These are phyloP conservation scores for Drosophila mulleri DNA, from an alignment of 2,888 invertebrate genomes.

Conservation along the genomic window DNA sequence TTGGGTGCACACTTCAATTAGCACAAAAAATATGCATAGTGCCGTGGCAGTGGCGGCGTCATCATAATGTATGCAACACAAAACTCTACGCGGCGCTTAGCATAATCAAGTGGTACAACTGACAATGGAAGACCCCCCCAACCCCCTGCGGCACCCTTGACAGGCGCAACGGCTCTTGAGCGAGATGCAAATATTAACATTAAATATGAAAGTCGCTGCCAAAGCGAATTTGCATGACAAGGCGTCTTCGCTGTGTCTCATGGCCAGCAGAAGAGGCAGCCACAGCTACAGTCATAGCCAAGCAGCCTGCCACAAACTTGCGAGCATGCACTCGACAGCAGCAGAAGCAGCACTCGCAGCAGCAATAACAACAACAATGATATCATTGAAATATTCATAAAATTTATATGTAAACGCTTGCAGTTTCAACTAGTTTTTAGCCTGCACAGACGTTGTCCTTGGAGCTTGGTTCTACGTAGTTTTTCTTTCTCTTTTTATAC, in stretches of 20 bases:
- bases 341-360: conserved; percentile 11
- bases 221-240: conserved; percentile 79
- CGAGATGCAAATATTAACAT: conserved; percentile 69
- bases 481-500: conserved; percentile 6
- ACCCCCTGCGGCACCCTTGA: not conserved
- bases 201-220: conserved; percentile 77
- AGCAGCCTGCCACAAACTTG: conserved; percentile 66
- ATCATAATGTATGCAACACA: conserved; percentile 65
- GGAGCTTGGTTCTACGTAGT: conserved; percentile 1
- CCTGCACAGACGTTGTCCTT: conserved; percentile 23
- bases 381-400: conserved; percentile 56
- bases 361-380: conserved; percentile 17
- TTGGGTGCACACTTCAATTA: conserved; percentile 67
- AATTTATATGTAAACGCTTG: conserved; percentile 71
- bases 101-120: conserved; percentile 71
- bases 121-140: conserved; percentile 38
- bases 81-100: conserved; percentile 68
- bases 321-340: conserved; percentile 59
- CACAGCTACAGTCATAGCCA: conserved; percentile 29
- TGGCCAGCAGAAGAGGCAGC: conserved; percentile 41
- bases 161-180: conserved; percentile 31
- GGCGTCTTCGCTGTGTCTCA: conserved; percentile 80
- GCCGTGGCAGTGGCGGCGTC: conserved; percentile 32
- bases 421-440: conserved; percentile 49
- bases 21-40: conserved; percentile 65